phyloP scores from a whole-genome alignment of 2,797 vertebrate species.

The Tapera naevia region DNA sequence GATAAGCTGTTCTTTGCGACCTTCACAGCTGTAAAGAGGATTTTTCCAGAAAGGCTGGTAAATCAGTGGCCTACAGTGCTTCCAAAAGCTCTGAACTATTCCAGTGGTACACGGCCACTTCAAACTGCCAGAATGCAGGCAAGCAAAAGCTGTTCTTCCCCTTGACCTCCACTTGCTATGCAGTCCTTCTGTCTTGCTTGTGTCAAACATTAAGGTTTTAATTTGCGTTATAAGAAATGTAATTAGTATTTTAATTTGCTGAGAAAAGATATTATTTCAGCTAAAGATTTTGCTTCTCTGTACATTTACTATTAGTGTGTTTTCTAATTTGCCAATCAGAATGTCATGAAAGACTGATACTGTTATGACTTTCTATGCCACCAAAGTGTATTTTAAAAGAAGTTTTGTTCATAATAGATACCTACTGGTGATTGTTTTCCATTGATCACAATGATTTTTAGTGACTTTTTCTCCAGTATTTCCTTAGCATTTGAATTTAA shows the following conservation, averaged over 20 bases:
- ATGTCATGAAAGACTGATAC: background rate
- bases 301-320: background rate
- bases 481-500: background rate
- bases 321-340: background rate
- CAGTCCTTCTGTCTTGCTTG: background rate
- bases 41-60: background rate
- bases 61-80: background rate
- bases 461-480: background rate
- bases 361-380: background rate
- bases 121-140: background rate
- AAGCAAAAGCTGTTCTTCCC: background rate
- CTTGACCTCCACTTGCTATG: background rate
- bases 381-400: background rate
- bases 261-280: background rate
- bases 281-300: background rate
- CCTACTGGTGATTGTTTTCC: background rate
- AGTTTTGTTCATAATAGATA: background rate
- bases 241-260: background rate
- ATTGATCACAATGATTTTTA: background rate
- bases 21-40: background rate
- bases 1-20: background rate
- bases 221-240: background rate
- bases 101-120: background rate
- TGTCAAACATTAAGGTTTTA: background rate
- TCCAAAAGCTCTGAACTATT: background rate